phyloP scores from a whole-genome alignment of 2,888 invertebrate genomes.

The Cataglyphis albicans region DNA sequence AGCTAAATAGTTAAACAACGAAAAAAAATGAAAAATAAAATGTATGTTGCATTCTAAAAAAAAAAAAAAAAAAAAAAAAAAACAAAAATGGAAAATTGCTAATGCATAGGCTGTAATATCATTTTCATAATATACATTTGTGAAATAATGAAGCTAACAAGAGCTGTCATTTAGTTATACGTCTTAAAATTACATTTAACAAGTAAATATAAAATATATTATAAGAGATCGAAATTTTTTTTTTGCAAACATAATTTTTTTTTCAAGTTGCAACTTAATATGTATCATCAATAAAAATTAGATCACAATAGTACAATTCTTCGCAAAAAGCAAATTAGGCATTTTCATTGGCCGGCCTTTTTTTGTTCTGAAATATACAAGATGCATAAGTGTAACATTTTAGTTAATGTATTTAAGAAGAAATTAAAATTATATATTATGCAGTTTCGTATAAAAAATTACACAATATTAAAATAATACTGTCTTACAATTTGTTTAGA shows the following conservation, averaged over 20 bases:
- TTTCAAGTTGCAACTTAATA: conserved; percentile 52
- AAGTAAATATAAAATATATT: conserved; percentile 25
- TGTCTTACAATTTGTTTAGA: conserved; percentile 79
- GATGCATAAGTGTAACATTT: not conserved
- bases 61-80: conserved; percentile 4
- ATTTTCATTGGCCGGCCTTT: conserved; percentile 82
- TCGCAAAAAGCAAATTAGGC: conserved; percentile 75
- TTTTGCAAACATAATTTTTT: conserved; percentile 4
- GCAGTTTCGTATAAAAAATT: not conserved
- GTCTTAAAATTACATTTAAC: conserved; percentile 32
- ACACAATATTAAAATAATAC: not conserved
- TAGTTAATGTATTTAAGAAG: not conserved
- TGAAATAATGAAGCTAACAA: not conserved
- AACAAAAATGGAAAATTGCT: not conserved
- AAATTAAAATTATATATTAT: not conserved
- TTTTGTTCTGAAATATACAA: conserved; percentile 80
- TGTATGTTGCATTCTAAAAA: not conserved
- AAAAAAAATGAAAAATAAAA: conserved; percentile 7
- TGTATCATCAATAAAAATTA: conserved; percentile 69
- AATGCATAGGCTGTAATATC: conserved; percentile 1
- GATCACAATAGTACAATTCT: conserved; percentile 76
- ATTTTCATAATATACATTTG: not conserved
- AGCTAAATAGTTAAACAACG: not conserved
- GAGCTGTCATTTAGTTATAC: not conserved
- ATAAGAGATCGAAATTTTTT: conserved; percentile 17